These are phyloP conservation scores for Valencia hispanica DNA, from an alignment of 2,797 vertebrate genomes.

Conservation along the genomic window DNA sequence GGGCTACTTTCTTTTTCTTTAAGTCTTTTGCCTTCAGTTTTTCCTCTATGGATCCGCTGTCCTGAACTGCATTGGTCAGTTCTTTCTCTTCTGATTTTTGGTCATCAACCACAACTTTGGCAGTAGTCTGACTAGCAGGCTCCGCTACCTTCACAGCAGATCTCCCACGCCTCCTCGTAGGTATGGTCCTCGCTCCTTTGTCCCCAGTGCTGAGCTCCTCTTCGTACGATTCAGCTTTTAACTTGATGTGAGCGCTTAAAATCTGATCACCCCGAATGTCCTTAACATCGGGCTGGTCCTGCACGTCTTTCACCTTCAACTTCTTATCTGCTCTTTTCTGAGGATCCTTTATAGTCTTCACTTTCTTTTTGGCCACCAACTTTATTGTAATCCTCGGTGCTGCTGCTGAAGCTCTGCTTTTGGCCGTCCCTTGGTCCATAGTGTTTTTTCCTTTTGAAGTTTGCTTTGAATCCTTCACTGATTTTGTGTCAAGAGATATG, in stretches of 20 bases:
- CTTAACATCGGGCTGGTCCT: constrained; percentile 82
- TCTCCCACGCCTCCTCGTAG: constrained; percentile 77
- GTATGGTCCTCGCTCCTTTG: constrained; percentile 56
- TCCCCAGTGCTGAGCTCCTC: constrained; percentile 56
- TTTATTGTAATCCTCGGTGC: constrained; percentile 85
- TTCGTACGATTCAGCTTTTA: constrained; percentile 80
- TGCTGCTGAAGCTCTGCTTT: constrained; percentile 64
- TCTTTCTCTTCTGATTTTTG: constrained; percentile 73
- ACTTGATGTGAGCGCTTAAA: constrained; percentile 84
- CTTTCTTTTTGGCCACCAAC: constrained; percentile 83
- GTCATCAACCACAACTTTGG: constrained; percentile 70
- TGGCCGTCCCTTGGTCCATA: constrained; percentile 65
- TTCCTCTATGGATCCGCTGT: constrained; percentile 52
- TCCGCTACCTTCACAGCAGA: constrained; percentile 74
- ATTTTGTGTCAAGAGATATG: constrained; percentile 66
- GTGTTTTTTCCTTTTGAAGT: constrained; percentile 72
- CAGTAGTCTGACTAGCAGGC: constrained; percentile 48
- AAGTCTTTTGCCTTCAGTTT: constrained; percentile 64
- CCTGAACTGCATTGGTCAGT: constrained; percentile 51
- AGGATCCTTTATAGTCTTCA: constrained; percentile 71
- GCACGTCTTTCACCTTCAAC: constrained; percentile 81
- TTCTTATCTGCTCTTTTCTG: constrained; percentile 76
- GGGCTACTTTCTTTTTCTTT: constrained; percentile 56
- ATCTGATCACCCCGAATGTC: constrained; percentile 82
- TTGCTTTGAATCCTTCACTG: constrained; percentile 73